Percentiles rank a stretch among this genome's conserved stretches.
These are phyloP conservation scores for Chaetodon trifasciatus DNA, from an alignment of 2,797 vertebrate species.

Conservation along the genomic window DNA sequence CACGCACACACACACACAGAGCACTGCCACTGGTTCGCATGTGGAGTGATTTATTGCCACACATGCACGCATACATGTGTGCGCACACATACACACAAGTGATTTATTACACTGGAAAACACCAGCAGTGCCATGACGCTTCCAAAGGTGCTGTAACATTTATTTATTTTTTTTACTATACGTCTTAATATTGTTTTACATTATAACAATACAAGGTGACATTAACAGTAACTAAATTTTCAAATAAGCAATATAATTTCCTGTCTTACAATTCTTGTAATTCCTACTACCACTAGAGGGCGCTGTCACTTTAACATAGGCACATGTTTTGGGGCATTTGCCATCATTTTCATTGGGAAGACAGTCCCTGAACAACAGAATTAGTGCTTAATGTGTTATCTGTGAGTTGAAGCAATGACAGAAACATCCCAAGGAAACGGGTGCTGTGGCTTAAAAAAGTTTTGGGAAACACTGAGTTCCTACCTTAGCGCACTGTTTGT, in stretches of 20 bases:
- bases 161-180: background rate
- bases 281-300: background rate
- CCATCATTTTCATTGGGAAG: background rate
- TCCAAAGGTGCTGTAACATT: background rate
- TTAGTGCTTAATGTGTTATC: background rate
- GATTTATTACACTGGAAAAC: slow-evolving; percentile 62
- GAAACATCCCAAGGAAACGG: too few species aligned
- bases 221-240: background rate
- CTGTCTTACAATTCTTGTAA: background rate
- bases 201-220: background rate
- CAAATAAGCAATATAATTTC: too few species aligned
- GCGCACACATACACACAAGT: slow-evolving; percentile 15
- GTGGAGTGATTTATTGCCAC: slow-evolving; percentile 40
- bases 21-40: slow-evolving; percentile 12
- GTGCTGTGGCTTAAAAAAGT: background rate
- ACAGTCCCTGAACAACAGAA: background rate
- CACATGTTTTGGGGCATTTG: background rate
- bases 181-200: background rate
- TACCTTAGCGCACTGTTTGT: slow-evolving; percentile 96
- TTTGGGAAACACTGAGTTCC: background rate
- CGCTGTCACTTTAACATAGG: background rate
- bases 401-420: background rate
- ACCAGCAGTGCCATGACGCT: slow-evolving; percentile 26
- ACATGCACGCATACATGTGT: background rate
- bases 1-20: background rate